phyloP scores from a whole-genome alignment of 2,888 invertebrate species.

The Dione juno region DNA sequence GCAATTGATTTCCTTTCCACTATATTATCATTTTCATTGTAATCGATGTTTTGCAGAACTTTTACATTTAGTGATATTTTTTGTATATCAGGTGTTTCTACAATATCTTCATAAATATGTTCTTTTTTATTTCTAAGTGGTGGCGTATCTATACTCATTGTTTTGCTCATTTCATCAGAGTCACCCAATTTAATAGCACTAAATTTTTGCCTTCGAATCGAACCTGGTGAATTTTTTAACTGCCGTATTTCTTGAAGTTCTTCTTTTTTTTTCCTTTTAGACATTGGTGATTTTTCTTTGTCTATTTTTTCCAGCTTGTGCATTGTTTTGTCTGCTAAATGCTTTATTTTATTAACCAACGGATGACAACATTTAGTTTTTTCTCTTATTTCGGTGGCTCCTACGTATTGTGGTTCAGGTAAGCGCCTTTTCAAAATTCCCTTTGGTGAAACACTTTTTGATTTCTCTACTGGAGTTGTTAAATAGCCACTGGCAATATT shows the following conservation, averaged over 20 bases:
- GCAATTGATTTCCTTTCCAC: slow-evolving; percentile 74
- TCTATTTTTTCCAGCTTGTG: slow-evolving; percentile 78
- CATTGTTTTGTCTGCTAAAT: slow-evolving; percentile 85
- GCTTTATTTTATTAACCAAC: slow-evolving; percentile 86
- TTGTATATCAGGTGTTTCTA: slow-evolving; percentile 67
- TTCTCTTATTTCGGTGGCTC: slow-evolving; percentile 74
- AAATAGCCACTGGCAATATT: slow-evolving; percentile 61
- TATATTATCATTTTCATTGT: slow-evolving; percentile 77
- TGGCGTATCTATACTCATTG: slow-evolving; percentile 71
- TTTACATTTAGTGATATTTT: slow-evolving; percentile 73
- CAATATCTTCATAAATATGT: slow-evolving; percentile 86
- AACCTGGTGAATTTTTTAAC: slow-evolving; percentile 85
- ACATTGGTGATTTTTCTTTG: slow-evolving; percentile 68
- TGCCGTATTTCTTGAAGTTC: slow-evolving; percentile 84
- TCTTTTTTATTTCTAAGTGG: slow-evolving; percentile 81
- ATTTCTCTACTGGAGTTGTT: slow-evolving; percentile 63
- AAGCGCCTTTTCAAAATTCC: slow-evolving; percentile 81
- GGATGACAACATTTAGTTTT: slow-evolving; percentile 84
- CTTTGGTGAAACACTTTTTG: slow-evolving; percentile 77
- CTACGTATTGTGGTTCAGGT: slow-evolving; percentile 72
- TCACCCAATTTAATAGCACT: slow-evolving; percentile 78
- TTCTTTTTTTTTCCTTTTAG: slow-evolving; percentile 79
- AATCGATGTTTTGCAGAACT: slow-evolving; percentile 61
- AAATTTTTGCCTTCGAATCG: slow-evolving; percentile 80
- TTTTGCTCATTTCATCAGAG: slow-evolving; percentile 80